Conservation (phyloP, 1,140 invertebrate species). For the Phenacoccus solenopsis region DNA sequence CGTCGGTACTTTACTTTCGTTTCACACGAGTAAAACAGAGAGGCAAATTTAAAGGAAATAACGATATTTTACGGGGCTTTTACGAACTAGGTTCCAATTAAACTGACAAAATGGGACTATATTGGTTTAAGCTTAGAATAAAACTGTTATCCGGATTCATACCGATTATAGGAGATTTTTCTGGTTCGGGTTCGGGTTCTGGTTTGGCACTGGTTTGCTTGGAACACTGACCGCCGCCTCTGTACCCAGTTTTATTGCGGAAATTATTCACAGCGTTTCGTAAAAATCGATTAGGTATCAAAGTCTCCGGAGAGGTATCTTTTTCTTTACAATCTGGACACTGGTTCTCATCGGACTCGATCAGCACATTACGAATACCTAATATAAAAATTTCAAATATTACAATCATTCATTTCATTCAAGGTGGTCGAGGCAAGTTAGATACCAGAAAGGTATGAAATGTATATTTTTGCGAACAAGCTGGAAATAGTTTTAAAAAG, state of each 20-base stretch:
- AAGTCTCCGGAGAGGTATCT: conserved; percentile 78
- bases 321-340: conserved; percentile 88
- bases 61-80: too few relatives aligned
- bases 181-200: not conserved
- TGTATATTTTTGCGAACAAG: too few relatives aligned
- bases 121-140: not conserved
- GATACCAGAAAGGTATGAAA: too few relatives aligned
- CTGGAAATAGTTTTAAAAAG: too few relatives aligned
- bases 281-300: conserved; percentile 86
- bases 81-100: too few relatives aligned
- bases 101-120: too few relatives aligned
- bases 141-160: not conserved
- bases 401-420: conserved; percentile 10
- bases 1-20: too few relatives aligned
- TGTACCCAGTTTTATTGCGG: conserved; percentile 79
- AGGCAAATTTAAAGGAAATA: too few relatives aligned
- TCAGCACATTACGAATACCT: conserved; percentile 73
- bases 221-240: conserved; percentile 16
- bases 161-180: not conserved
- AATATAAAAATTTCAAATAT: conserved; percentile 26
- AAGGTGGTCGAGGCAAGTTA: conserved; percentile 19
- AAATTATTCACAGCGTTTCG: conserved; percentile 77
- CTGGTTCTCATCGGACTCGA: conserved; percentile 87
- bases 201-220: not conserved
- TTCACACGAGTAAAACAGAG: too few relatives aligned